These are phyloP conservation scores for Epizoanthus illoricatus DNA, from an alignment of 92 coral and sea anemone species.

Conservation along the genomic window DNA sequence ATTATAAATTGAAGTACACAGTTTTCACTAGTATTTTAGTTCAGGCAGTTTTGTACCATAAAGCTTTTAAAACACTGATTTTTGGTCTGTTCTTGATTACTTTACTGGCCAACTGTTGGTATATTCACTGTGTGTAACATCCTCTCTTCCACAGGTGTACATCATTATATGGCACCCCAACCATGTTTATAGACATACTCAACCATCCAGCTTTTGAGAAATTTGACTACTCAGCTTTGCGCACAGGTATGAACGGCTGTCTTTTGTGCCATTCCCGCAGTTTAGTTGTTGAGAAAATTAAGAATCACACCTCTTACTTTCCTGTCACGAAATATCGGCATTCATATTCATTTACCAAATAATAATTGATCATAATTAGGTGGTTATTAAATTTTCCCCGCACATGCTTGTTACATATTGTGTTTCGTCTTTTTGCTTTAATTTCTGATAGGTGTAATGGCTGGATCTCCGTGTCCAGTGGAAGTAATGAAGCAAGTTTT, in stretches of 20 bases:
- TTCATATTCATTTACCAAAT: too few species aligned
- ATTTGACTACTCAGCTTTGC: slow-evolving; percentile 72
- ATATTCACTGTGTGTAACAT: background rate
- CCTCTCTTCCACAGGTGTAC: slow-evolving; percentile 59
- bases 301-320: too few species aligned
- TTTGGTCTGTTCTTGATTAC: too few species aligned
- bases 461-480: slow-evolving; percentile 90
- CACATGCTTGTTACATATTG: background rate
- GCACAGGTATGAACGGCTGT: slow-evolving; percentile 64
- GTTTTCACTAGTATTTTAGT: too few species aligned
- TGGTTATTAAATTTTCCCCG: too few species aligned
- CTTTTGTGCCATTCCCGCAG: background rate
- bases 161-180: slow-evolving; percentile 95
- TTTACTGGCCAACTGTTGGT: too few species aligned
- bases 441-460: slow-evolving; percentile 73
- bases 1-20: too few species aligned
- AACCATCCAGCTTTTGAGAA: slow-evolving; percentile 81
- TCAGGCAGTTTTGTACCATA: too few species aligned
- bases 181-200: slow-evolving; percentile 93
- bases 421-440: background rate
- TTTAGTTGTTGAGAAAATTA: too few species aligned
- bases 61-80: too few species aligned
- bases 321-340: too few species aligned
- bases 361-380: too few species aligned
- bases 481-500: slow-evolving; percentile 88